These are phyloP conservation scores for Spilosoma lubricipeda DNA, from an alignment of 2,888 invertebrate species.

Conservation along the genomic window DNA sequence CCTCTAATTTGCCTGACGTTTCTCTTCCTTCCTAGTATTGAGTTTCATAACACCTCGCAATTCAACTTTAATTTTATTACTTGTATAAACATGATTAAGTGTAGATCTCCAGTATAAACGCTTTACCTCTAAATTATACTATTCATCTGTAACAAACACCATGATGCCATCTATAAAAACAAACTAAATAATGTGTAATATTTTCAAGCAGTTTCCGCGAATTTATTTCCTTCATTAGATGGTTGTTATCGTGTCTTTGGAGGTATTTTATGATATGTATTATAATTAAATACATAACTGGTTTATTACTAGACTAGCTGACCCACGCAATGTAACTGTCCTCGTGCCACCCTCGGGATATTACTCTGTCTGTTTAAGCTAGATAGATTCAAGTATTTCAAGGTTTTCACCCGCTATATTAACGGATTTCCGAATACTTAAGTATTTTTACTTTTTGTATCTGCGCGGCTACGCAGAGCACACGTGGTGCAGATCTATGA, in stretches of 20 bases:
- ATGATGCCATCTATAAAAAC: background rate
- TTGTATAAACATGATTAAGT: background rate
- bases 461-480: background rate
- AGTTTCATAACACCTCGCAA: background rate
- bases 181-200: background rate
- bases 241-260: background rate
- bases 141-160: background rate
- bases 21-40: too few species aligned
- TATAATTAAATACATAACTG: too few species aligned
- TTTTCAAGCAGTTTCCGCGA: background rate
- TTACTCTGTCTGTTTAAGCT: background rate
- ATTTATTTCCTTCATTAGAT: background rate
- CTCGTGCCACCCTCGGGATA: too few species aligned
- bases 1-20: too few species aligned
- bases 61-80: background rate
- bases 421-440: constrained; percentile 1
- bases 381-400: background rate
- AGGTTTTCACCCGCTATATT: background rate
- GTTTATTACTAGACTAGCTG: too few species aligned
- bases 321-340: too few species aligned
- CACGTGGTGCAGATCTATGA: constrained; percentile 39
- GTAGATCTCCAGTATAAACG: too few species aligned
- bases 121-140: background rate
- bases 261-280: background rate
- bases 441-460: background rate